Conservation (phyloP, 2,888 invertebrate species). For the Athalia circularis region DNA sequence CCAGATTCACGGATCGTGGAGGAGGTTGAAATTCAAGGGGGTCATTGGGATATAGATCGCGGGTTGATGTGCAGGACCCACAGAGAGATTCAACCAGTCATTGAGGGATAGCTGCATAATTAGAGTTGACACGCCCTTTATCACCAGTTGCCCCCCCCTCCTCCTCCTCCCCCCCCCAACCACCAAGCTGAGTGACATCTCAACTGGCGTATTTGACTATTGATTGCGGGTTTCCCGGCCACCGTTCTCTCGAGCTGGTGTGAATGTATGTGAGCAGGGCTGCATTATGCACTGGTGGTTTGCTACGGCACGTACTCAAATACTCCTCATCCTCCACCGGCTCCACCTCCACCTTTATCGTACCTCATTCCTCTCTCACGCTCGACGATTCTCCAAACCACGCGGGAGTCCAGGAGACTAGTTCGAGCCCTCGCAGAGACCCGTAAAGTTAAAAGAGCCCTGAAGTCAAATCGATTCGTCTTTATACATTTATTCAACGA, state of each 20-base stretch:
- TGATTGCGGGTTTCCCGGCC: slow-evolving; percentile 56
- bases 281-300: slow-evolving; percentile 62
- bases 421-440: slow-evolving; percentile 18
- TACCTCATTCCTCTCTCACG: background rate
- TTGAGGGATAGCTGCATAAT: slow-evolving; percentile 59
- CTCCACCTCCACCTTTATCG: background rate
- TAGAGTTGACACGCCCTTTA: slow-evolving; percentile 59
- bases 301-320: slow-evolving; percentile 63
- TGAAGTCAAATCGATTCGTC: slow-evolving; percentile 30
- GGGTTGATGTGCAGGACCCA: background rate
- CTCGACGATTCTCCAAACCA: background rate
- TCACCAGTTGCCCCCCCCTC: slow-evolving; percentile 52
- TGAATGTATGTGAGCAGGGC: slow-evolving; percentile 50
- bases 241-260: slow-evolving; percentile 26
- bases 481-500: slow-evolving; percentile 1
- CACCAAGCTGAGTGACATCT: slow-evolving; percentile 56
- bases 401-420: slow-evolving; percentile 22
- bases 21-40: slow-evolving; percentile 1
- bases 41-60: background rate
- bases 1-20: slow-evolving; percentile 35
- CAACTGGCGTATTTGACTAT: slow-evolving; percentile 60
- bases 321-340: slow-evolving; percentile 50
- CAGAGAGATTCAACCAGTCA: slow-evolving; percentile 50
- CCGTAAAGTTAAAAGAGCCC: slow-evolving; percentile 12
- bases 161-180: no score